phyloP scores from a whole-genome alignment of 37 sponge, comb jelly and placozoan genomes.

The Diacarnus erythraeanus region DNA sequence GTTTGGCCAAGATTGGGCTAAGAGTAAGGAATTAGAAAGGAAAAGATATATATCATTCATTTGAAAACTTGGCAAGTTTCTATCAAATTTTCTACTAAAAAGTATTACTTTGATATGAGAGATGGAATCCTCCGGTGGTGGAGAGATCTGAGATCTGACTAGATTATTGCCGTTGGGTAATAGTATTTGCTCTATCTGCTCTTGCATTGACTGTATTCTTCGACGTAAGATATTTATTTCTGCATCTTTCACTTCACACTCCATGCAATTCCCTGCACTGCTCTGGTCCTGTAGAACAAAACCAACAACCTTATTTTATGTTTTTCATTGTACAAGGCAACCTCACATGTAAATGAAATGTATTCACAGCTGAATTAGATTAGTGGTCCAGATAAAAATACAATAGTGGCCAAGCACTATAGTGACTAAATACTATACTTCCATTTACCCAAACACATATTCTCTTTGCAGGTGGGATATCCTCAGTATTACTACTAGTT shows the following conservation, averaged over 20 bases:
- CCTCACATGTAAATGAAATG: too few relatives aligned
- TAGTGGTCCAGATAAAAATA: background rate
- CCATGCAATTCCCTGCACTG: constrained; percentile 9
- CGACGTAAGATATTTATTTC: constrained; percentile 38
- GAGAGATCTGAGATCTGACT: background rate
- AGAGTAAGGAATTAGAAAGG: background rate
- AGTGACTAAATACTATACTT: background rate
- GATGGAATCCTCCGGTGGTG: background rate
- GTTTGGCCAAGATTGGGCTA: background rate
- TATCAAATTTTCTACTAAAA: background rate
- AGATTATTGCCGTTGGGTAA: background rate
- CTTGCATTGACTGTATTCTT: constrained; percentile 41
- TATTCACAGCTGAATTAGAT: too few relatives aligned
- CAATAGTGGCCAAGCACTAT: background rate
- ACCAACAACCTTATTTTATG: too few relatives aligned
- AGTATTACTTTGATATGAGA: background rate
- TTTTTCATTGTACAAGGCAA: too few relatives aligned
- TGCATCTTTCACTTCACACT: constrained; percentile 52
- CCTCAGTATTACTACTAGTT: background rate
- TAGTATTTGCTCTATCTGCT: constrained; percentile 5
- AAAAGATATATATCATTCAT: background rate
- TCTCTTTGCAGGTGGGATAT: constrained; percentile 12
- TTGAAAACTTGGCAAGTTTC: background rate
- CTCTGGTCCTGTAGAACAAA: background rate
- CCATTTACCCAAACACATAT: background rate